Evolutionary conservation across 2,888 invertebrate species (phyloP), one percentile per base, ranked within the genome.

Genomic region (Chesias legatella): DNA sequence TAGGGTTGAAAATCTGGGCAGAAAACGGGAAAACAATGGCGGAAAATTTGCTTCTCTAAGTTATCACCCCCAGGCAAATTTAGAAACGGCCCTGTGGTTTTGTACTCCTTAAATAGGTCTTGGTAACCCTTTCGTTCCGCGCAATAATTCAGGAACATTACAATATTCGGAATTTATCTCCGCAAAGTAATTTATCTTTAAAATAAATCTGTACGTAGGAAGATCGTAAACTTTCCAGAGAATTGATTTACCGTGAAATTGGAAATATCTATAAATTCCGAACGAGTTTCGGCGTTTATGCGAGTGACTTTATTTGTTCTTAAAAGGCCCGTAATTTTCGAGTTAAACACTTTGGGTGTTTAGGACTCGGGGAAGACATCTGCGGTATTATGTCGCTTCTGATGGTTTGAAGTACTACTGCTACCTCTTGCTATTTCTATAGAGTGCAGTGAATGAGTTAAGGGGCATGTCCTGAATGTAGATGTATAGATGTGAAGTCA

Each of bases 191-290:
- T 55, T 53, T 53, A 58, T 56, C 53, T 53, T 30, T 31, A 43
- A 50, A 40, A 57, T 49, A 57, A 54, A 57, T 58, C 53, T 52
- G 49, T 48, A 47, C 38, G 37, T 29, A 23, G 36, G 36, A 47
- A 44, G 47, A 45, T 51, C 48, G 48, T 56, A 52, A 53, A 55
- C 35, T 58, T 51, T 48, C 37, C 32, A 48, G 53, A 50, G 51
- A 57, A 57, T 60, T 56, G 53, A 62, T 60, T 56, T 53, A 43
- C 51, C 57, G 50, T 53, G 53, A 58, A 60, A 60, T 59, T 48
- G 54, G 55, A 47, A 53, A 53, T 59, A 53, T 55, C 56, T 53
- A 47, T 54, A 55, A 58, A 57, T 45, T 56, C 40, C 29, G 35
- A 38, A n/a, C 40, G 29, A 29, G 40, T 36, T 36, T 21, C 20